Base-by-base conservation (phyloP, 2,797 vertebrate species). In the Neostethus bicornis region DNA sequence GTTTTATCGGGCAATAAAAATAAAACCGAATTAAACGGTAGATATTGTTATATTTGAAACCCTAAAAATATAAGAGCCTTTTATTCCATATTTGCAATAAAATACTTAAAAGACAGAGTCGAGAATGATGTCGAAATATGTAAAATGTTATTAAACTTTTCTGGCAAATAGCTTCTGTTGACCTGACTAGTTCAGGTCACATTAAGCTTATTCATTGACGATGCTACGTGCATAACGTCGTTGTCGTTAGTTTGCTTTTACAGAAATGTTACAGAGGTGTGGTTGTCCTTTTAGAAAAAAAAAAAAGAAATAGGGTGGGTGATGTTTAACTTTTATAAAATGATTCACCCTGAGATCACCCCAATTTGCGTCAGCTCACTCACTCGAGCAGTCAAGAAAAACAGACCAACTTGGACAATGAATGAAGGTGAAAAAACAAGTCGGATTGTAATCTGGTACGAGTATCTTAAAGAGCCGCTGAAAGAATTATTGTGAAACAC, bases 331-430 rank as follows among this genome's bases (percentile, higher is more conserved):
- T 19, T 24, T 45, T 26, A 26, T 37, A 37, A 39, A 28, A 55
- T 81, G 72, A 84, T 50, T 84, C 81, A 84, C 39, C 37, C 20
- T 11, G 49, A 61, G 26, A 53, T 79, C 64, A 57, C 42, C 25
- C 54, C 47, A 10, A 63, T 59, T 52, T 78, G 58, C 61, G 72
- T 83, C 86, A 85, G 7, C 64, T 39, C 25, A 44, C 45, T 46
- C 50, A 68, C 7, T 35, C 5, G 26, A 26, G 24, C 7, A 61
- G 23, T 43, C 17, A 29, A 12, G 43, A 28, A 0, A n/a, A 41
- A 43, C 26, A 20, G n/a, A 8, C 23, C 25, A 1, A 5, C 25
- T 39, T 6, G 28, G 16, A 39, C 19, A 37, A 5, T 12, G 26
- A 53, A 14, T 25, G 13, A 28, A 2, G 13, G 20, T 54, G 32